Evolutionary conservation across 64 coral and sea anemone genomes (phyloP), one percentile per base, ranked within the genome.

Genomic region (Pocillopora verrucosa): DNA sequence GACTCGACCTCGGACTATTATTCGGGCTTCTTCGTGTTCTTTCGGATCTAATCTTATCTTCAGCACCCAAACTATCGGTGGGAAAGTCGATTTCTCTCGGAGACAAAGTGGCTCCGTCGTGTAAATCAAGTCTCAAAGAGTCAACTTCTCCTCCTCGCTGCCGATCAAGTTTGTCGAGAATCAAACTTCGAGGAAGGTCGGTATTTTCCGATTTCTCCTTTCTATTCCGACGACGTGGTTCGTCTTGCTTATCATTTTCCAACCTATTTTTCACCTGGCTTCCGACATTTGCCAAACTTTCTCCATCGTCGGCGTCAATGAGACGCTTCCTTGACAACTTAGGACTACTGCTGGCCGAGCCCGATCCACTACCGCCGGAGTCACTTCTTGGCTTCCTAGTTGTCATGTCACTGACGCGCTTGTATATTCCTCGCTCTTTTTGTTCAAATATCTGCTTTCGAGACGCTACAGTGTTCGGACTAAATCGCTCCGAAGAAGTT

Each of bases 361-460:
- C 64, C 5, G 82, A 85, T 38, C 82, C 82, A 24, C 82, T 85
- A 7, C 82, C 41, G 41, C 41, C 82, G 10, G 82, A 85, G 72
- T 85, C 82, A 25, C 65, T 85, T 5, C 64, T 56, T 25, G 82
- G 19, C 16, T 85, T 85, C 26, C 38, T 73, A 11, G 59, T 65
- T 60, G 25, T 38, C 25, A 84, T 56, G n/a, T 91, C 89, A n/a
- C 73, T 56, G 19, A 91, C 19, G 26, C 68, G 80, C 35, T 84
- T 86, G 72, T 80, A 91, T 20, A 59, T 11, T 2, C 73, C 89
- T 30, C 62, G 60, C 22, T 87, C 90, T 13, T 4, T 72, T 36
- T 77, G 65, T 45, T 92, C 90, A 70, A 92, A 92, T 11, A 80
- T 17, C 61, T 92, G 83, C 65, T 87, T 92, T 26, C 90, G 83